Evolutionary conservation across 2,888 invertebrate genomes (phyloP).

Genomic region (Exocentrus adspersus): DNA sequence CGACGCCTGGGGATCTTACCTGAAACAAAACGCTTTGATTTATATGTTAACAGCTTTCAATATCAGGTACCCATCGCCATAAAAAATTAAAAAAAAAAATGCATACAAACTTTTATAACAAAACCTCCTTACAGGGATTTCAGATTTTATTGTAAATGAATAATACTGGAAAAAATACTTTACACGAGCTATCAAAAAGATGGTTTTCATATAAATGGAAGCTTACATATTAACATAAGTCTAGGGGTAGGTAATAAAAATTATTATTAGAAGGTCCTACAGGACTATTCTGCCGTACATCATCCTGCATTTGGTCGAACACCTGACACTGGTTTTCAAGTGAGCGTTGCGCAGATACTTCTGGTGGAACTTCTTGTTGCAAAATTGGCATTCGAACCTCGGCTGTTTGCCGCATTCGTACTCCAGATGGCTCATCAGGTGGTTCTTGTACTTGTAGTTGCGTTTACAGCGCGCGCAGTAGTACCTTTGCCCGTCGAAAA

Average conservation of each 20-base stretch:
- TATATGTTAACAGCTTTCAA: too few species aligned
- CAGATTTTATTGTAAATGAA: too few species aligned
- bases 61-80: too few species aligned
- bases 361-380: slow-evolving; percentile 74
- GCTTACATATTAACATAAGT: too few species aligned
- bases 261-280: neutral
- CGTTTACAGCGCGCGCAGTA: slow-evolving; percentile 68
- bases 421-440: slow-evolving; percentile 73
- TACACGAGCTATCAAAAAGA: too few species aligned
- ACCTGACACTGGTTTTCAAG: slow-evolving; percentile 63
- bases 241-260: too few species aligned
- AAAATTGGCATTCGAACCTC: slow-evolving; percentile 72
- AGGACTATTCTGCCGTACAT: neutral
- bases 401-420: slow-evolving; percentile 75
- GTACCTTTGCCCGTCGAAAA: slow-evolving; percentile 2
- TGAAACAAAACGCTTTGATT: neutral
- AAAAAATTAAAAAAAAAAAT: neutral
- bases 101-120: too few species aligned
- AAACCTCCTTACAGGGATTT: too few species aligned
- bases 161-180: too few species aligned
- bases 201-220: too few species aligned
- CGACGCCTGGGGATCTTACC: too few species aligned
- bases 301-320: neutral
- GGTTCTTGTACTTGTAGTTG: slow-evolving; percentile 68
- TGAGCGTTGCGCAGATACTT: slow-evolving; percentile 73